Conservation (phyloP, 2,888 invertebrate genomes). For the Stenchaetothrips biformis region DNA sequence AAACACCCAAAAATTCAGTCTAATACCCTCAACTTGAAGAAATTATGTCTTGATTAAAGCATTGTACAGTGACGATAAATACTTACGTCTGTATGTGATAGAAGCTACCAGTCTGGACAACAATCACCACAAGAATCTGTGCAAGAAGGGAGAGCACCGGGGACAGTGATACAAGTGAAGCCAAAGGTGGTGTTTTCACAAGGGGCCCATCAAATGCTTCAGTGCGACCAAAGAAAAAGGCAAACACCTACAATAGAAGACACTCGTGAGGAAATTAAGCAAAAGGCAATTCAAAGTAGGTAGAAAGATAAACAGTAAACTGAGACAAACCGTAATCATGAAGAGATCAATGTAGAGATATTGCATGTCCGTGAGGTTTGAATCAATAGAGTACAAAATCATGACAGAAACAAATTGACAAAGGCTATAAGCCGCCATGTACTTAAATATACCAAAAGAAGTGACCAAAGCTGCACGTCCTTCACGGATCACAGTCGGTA, state of each 20-base stretch:
- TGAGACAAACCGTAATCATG: constrained; percentile 44
- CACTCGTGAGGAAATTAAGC: background rate
- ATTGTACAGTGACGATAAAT: background rate
- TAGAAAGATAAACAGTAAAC: background rate
- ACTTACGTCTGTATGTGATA: constrained; percentile 56
- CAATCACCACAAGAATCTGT: constrained; percentile 62
- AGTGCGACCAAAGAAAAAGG: constrained; percentile 52
- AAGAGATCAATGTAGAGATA: constrained; percentile 54
- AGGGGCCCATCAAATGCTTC: constrained; percentile 42
- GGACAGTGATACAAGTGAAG: constrained; percentile 69
- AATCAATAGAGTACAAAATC: constrained; percentile 51
- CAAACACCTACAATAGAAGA: constrained; percentile 42
- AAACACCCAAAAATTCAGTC: background rate
- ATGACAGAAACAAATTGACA: constrained; percentile 54
- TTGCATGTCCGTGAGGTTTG: constrained; percentile 50
- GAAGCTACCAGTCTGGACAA: constrained; percentile 62
- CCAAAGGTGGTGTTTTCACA: constrained; percentile 61
- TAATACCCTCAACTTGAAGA: background rate
- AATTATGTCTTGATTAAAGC: background rate
- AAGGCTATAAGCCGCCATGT: constrained; percentile 59
- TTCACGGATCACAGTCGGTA: constrained; percentile 72
- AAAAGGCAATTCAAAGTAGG: background rate
- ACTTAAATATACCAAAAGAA: constrained; percentile 59
- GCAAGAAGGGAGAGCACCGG: constrained; percentile 71
- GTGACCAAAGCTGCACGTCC: constrained; percentile 84